Base-by-base conservation (phyloP, 2,113 vertebrate species). In the Neofelis nebulosa region DNA sequence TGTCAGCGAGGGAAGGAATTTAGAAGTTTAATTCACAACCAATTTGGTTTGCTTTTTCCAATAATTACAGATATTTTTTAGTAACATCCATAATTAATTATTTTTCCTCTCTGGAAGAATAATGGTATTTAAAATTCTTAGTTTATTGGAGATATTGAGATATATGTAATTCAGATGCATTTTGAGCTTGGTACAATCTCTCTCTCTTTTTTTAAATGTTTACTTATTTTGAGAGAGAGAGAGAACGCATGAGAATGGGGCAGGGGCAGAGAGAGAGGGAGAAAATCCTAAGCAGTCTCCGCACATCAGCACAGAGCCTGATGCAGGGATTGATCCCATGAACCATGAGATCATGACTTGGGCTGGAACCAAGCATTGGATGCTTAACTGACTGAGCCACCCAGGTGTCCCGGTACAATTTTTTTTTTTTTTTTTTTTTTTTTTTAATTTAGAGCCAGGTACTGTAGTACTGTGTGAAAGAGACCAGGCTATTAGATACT, bases 31-130 rank as follows among this genome's bases (percentile, higher is more conserved):
- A 82, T 55, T 91, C 25, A 69, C 12, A 95, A 52, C 55, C 31
- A 76, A 78, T 78, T 65, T 66, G 25, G n/a, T 78, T 83, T 94
- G 15, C 33, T 94, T 94, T 83, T 91, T 21, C 38, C 36, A 94
- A 27, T 63, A 88, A 65, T 55, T 41, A 38, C 25, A 61, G 69
- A 55, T 15, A 33, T 68, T 74, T 52, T 63, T 88, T 31, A 91
- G n/a, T 71, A 83, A 79, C 5, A 45, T 50, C 45, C 14, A 10
- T 63, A 68, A 31, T 33, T 65, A 91, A 86, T 78, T 78, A 14
- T 88, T 50, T 83, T 82, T 57, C 16, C 19, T 87, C 38, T 15
- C 8, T 92, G 23, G 27, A 81, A 79, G 57, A 86, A 45, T 66
- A 91, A 81, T 15, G 13, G 38, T 36, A 10, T 90, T 55, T 31